Conservation (phyloP, 2,888 invertebrate genomes). For the Mermis nigrescens region DNA sequence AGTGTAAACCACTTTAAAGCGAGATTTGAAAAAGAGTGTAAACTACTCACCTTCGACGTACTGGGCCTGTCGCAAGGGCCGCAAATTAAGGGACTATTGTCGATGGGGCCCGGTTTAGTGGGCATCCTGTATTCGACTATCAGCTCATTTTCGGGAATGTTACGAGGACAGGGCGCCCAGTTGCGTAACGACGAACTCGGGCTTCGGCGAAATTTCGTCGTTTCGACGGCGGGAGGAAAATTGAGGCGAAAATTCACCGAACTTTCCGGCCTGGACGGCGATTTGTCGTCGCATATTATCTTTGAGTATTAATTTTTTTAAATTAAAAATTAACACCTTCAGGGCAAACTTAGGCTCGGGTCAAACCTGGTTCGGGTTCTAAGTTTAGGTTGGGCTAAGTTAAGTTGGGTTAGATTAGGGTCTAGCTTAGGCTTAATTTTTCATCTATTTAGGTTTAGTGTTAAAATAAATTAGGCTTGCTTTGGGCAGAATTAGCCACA, state of each 20-base stretch:
- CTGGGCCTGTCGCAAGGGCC: conserved; percentile 37
- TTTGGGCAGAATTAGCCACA: no score
- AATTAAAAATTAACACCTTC: no score
- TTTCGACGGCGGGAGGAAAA: background rate
- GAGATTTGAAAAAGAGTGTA: no score
- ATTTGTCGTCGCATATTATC: background rate
- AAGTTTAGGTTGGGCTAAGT: no score
- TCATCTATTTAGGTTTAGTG: no score
- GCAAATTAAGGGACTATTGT: conserved; percentile 52
- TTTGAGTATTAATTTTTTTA: background rate
- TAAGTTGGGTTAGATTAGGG: no score
- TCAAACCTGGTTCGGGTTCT: no score
- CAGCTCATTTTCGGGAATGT: background rate
- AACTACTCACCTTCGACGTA: background rate
- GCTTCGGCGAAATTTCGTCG: background rate
- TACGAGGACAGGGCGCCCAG: conserved; percentile 11
- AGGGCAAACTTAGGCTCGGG: no score
- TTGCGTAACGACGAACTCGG: background rate
- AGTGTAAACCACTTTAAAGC: no score
- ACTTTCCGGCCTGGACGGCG: background rate
- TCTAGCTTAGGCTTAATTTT: no score
- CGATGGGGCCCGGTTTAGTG: conserved; percentile 50
- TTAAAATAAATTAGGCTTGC: no score
- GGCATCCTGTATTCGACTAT: conserved; percentile 1
- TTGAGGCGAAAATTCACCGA: background rate